phyloP scores from a whole-genome alignment of 1,140 invertebrate species.

The Ceratina australensis region DNA sequence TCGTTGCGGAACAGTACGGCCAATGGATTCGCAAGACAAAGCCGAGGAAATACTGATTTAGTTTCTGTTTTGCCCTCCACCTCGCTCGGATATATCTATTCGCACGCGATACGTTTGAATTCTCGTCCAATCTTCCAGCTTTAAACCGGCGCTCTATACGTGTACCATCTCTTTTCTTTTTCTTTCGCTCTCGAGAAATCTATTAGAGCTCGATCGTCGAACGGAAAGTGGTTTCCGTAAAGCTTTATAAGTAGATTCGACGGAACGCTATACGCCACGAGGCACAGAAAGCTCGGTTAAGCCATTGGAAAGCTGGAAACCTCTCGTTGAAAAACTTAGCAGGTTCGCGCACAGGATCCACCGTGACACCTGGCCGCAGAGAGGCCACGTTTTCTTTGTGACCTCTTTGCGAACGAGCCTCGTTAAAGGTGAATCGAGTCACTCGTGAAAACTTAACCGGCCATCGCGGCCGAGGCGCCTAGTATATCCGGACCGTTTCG shows the following conservation, averaged over 20 bases:
- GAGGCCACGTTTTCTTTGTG: conserved; percentile 12
- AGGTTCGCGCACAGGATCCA: background rate
- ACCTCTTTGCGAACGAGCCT: conserved; percentile 18
- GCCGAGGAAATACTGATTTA: conserved; percentile 24
- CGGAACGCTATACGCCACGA: background rate
- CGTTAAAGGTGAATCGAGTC: conserved; percentile 49
- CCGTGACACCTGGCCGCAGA: background rate
- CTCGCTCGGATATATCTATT: background rate
- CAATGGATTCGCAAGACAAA: conserved; percentile 11
- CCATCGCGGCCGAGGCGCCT: background rate
- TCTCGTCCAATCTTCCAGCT: background rate
- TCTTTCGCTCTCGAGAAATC: background rate
- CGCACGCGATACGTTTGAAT: background rate
- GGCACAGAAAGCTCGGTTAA: background rate
- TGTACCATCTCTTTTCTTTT: background rate
- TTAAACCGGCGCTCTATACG: background rate
- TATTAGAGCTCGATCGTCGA: conserved; percentile 2
- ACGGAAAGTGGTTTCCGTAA: conserved; percentile 14
- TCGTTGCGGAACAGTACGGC: conserved; percentile 15
- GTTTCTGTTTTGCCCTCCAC: background rate
- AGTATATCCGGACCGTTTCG: background rate
- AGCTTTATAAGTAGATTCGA: background rate
- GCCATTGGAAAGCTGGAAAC: background rate
- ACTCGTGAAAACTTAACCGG: conserved; percentile 55
- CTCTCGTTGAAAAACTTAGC: background rate